Evolutionary conservation across 2,888 invertebrate genomes (phyloP).

Genomic region (Arrhopalites spinosus): DNA sequence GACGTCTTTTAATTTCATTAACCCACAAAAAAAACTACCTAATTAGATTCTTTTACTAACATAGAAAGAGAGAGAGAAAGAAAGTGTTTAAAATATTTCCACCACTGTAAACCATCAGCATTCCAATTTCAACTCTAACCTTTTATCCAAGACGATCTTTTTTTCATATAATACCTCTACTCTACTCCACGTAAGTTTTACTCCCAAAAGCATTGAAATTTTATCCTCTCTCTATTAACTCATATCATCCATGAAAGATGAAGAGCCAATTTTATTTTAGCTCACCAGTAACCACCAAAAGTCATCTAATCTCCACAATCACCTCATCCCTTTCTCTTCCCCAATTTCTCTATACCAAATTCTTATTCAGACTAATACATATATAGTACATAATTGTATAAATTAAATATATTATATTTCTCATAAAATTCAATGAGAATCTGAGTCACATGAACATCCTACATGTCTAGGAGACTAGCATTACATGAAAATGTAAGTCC

Average conservation of each 20-base stretch:
- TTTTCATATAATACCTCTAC: too few relatives aligned
- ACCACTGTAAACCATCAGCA: neutral
- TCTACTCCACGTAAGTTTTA: neutral
- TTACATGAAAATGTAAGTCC: too few relatives aligned
- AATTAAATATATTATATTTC: too few relatives aligned
- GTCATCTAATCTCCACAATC: neutral
- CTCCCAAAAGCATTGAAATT: too few relatives aligned
- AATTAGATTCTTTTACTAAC: slow-evolving; percentile 11
- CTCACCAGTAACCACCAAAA: neutral
- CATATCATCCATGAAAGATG: neutral
- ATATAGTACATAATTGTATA: too few relatives aligned
- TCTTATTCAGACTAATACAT: too few relatives aligned
- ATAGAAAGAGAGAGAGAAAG: too few relatives aligned
- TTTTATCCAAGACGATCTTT: neutral
- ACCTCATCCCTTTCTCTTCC: neutral
- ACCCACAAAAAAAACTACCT: slow-evolving; percentile 15
- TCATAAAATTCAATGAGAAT: too few relatives aligned
- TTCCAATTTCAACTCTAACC: neutral
- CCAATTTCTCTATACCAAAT: neutral
- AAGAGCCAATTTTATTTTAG: neutral
- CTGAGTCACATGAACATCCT: too few relatives aligned
- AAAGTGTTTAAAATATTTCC: too few relatives aligned
- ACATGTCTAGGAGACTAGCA: too few relatives aligned
- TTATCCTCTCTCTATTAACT: neutral
- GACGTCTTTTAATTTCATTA: slow-evolving; percentile 20